Evolutionary conservation across 2,797 vertebrate genomes (phyloP), one percentile per base, ranked within the genome.

Genomic region (Malacoctenus gilli): DNA sequence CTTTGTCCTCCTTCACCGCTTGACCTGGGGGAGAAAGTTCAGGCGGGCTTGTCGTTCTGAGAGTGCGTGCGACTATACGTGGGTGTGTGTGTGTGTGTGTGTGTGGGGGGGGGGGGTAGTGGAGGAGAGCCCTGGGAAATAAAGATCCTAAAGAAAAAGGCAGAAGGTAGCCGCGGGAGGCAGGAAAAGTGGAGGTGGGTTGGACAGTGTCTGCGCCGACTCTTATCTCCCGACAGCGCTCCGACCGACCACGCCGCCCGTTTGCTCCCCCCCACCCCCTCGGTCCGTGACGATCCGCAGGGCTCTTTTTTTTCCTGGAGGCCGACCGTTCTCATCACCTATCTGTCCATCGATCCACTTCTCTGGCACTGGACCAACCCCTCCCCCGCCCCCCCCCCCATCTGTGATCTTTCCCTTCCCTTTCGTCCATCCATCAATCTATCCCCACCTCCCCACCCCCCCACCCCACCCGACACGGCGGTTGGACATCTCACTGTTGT

Each of bases 1-100:
- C 84, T 86, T 87, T 90, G 89, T 89, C 78, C 82, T 83, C 71
- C 22, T 55, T 77, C 73, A 59, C 64, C 31, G 74, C 60, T 57
- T 86, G 75, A 87, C 85, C 84, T 64, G 42, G 31, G 51, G 55
- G 53, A 68, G 53, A 84, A 68, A 80, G 80, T 87, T 87, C 82
- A 85, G 57, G 69, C 51, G 50, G 19, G 46, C 62, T 32, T 55
- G 60, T 39, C 35, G 54, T 46, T 72, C 18, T 72, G 53, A 34
- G 4, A 35, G 46, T 52, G 58, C 38, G 53, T 50, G 41, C 51
- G 61, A 18, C 2, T 48, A n/a, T 37, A 23, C 35, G 59, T 21
- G 44, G 10, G 18, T 35, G 18, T 47, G 57, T 56, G 40, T 32
- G 30, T 11, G 8, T 32, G 11, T 32, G 30, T 32, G 30, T 32